These are phyloP conservation scores for Nyctereutes procyonoides DNA, from an alignment of 2,113 vertebrate species.

Conservation along the genomic window DNA sequence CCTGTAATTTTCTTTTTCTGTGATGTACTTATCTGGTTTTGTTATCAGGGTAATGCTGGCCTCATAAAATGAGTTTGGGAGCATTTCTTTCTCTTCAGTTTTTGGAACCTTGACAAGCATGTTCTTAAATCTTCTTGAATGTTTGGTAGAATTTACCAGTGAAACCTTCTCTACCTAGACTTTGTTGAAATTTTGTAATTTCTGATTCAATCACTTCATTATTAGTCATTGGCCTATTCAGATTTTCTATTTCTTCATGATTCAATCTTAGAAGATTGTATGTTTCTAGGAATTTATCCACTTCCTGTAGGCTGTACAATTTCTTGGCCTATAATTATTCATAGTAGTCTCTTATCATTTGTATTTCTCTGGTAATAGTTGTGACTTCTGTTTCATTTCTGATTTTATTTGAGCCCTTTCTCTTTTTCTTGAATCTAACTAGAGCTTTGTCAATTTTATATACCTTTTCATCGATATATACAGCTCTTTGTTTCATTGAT, in stretches of 20 bases:
- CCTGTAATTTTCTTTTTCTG: neutral
- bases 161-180: neutral
- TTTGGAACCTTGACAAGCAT: neutral
- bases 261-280: neutral
- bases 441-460: neutral
- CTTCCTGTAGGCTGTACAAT: neutral
- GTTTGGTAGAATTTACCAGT: neutral
- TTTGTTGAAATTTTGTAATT: neutral
- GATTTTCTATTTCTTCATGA: neutral
- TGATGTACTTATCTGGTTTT: neutral
- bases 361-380: neutral
- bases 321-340: neutral
- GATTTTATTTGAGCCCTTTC: neutral
- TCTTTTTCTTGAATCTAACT: neutral
- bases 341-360: neutral
- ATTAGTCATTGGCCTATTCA: neutral
- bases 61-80: neutral
- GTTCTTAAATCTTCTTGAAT: neutral
- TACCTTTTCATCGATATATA: neutral
- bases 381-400: neutral
- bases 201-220: neutral
- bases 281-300: neutral
- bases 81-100: neutral
- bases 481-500: neutral
- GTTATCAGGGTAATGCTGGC: neutral